Base-by-base conservation (phyloP, 2,888 invertebrate species). In the Globia sparganii region DNA sequence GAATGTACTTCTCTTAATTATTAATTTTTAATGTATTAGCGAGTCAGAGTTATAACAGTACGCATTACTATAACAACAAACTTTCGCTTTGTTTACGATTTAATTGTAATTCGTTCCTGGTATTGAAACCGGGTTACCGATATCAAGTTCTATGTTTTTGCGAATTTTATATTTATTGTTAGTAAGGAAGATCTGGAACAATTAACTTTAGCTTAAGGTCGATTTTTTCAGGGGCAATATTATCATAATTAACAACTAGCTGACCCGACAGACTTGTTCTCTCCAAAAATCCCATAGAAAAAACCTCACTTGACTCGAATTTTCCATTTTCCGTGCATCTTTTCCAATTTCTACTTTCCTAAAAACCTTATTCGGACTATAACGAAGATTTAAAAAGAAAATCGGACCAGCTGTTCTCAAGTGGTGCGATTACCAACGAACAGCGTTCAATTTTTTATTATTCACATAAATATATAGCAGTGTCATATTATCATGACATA, bases 41-140 rank as follows among this genome's bases (percentile, higher is more conserved):
- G n/a, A n/a, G n/a, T n/a, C n/a, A n/a, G n/a, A n/a, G n/a, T n/a
- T n/a, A n/a, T n/a, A n/a, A n/a, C n/a, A n/a, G n/a, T n/a, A 59
- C 31, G 28, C 28, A 28, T 40, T 56, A 81, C 43, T 37, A 43
- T 9, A 28, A 40, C 69, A 78, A 76, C 43, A n/a, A 75, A 34
- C 34, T 25, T 43, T 31, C 4, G 18, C 25, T 40, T 75, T 78
- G 53, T 56, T 46, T 43, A 53, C n/a, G 34, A 53, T 13, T 37
- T 25, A 0, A 28, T 18, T 66, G 53, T 66, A 43, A 56, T 66
- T 49, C 15, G 58, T 31, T 79, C 40, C 21, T 78, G 46, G 56
- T 68, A 58, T 25, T 58, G 28, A 5, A 28, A 46, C 4, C 4
- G 28, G 43, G 68, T 21, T 11, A 77, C n/a, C 5, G 34, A 43